Base-by-base conservation (phyloP, 1,140 invertebrate species). In the Coenobita brevimanus region DNA sequence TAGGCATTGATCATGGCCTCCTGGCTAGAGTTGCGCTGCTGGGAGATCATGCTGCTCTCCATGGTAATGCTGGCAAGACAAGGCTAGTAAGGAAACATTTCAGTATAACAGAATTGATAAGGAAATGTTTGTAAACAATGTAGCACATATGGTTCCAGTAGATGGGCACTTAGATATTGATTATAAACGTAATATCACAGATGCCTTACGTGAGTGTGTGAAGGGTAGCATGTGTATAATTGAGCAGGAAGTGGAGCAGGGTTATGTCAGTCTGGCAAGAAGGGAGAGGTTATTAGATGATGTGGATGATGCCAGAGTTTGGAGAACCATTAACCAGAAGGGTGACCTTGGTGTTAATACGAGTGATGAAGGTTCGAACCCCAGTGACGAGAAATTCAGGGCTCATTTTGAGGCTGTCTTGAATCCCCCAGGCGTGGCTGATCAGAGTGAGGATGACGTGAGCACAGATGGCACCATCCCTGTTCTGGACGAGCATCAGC, bases 1-100 rank as follows among this genome's bases (percentile, higher is more conserved):
- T 36, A 71, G 30, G 69, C 30, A 36, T 71, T 17, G 69, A 71
- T 71, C 6, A 71, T 4, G 36, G 10, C 6, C 69, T 36, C 30
- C 24, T 8, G 69, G 6, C 69, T 13, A 78, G 41, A 33, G 75
- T 43, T 2, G 75, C 38, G 41, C 50, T 43, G n/a, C 46, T 78
- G 46, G 75, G 75, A 54, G 75, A 78, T 54, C 38, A 78, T 33
- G 41, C 75, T 15, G 38, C 38, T 21, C 41, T 78, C n/a, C 38
- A 46, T 43, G 75, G 75, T 43, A 54, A 43, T 54, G 75, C 75
- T 43, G 38, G 38, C 38, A 41, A 78, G 46, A 46, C 1, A 21
- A 43, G 75, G 13, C 24, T 78, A 8, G 33, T 54, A 43, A 78
- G 75, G 75, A 43, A 78, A 33, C 36, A 6, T 13, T 78, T 13